phyloP scores from a whole-genome alignment of 2,888 invertebrate species.

The Xestia xanthographa region DNA sequence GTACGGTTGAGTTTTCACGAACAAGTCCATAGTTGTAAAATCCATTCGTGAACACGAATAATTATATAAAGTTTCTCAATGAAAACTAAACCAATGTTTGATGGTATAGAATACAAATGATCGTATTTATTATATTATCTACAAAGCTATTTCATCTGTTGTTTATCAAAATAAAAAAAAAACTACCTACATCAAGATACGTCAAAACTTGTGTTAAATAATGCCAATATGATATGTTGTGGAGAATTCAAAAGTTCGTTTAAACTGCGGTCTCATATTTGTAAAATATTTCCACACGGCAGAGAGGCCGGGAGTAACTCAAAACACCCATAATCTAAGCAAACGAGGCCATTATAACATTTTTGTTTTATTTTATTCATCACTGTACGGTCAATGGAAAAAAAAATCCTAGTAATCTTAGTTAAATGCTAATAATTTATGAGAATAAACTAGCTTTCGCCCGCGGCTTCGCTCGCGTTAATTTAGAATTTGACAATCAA shows the following conservation, averaged over 20 bases:
- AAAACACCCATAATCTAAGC: no score
- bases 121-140: neutral
- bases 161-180: neutral
- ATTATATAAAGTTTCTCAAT: neutral
- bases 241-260: no score
- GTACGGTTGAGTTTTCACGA: neutral
- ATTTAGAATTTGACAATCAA: no score
- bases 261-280: no score
- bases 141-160: neutral
- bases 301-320: no score
- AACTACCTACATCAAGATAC: neutral
- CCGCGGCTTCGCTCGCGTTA: no score
- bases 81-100: neutral
- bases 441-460: no score
- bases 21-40: neutral
- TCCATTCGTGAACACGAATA: neutral
- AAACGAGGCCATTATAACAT: no score
- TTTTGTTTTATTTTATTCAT: neutral
- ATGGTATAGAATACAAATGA: neutral
- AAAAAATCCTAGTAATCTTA: no score
- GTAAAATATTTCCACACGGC: no score
- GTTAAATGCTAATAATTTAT: no score
- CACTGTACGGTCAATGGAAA: neutral
- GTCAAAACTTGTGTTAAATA: neutral
- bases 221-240: no score